Evolutionary conservation across 2,113 vertebrate species (phyloP), one percentile per base, ranked within the genome.

Genomic region (Mus spicilegus): DNA sequence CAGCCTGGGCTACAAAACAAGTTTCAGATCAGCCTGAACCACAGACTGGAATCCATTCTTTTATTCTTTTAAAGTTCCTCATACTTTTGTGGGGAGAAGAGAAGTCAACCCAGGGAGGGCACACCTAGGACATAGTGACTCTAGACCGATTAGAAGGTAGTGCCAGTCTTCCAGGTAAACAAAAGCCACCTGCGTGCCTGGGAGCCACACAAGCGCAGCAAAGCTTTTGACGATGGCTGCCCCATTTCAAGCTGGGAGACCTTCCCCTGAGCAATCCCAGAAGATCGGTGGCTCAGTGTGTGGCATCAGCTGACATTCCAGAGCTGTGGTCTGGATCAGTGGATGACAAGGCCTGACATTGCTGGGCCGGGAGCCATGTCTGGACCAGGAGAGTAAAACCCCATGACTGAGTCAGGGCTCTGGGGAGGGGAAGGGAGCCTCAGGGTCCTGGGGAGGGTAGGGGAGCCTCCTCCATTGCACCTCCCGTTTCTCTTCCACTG

Each of bases 251-350:
- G 54, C 26, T 46, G 51, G 33, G 49, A 75, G 87, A 80, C 77
- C 56, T 87, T 20, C 3, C 19, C 19, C 90, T 26, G 7, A 26
- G 42, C 61, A 78, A 84, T 33, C 12, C 63, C 56, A 85, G 73
- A 19, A 77, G 84, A 24, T 85, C 42, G 36, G 42, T 49, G 88
- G 69, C 22, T 28, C 28, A 49, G 39, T 20, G 36, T 72, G 76
- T 92, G 7, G 28, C 28, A 56, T 92, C 87, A 76, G 92, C 92
- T 96, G 96, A 95, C 91, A 51, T 84, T 63, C 36, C 12, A 46
- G 58, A 91, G 61, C 28, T 12, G 14, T 56, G 76, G 75, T 39
- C 51, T 39, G 85, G 81, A 39, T 63, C 51, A 1, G 20, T 51
- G 30, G 49, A 54, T 85, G 84, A 88, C 80, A 6, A 3, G 49